Evolutionary conservation across 1,140 invertebrate species (phyloP).

Genomic region (Papilio aristodemus): DNA sequence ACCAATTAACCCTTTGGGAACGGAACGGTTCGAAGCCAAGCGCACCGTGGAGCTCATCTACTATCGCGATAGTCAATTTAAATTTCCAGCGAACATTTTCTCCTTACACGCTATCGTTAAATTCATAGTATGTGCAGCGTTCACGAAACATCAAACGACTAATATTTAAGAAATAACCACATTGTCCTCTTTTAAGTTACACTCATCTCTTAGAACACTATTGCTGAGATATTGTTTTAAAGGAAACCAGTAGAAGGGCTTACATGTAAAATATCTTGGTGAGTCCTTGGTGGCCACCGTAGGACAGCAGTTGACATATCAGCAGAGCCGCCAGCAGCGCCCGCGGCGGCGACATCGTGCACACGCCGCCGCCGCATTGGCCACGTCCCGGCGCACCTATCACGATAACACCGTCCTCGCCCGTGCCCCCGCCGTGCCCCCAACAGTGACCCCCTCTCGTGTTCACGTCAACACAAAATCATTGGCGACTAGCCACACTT

Average conservation of each 20-base stretch:
- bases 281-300: constrained; percentile 76
- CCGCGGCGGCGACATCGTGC: constrained; percentile 75
- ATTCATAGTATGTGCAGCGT: too few species aligned
- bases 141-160: too few species aligned
- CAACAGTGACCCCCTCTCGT: constrained; percentile 1
- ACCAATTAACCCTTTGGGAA: too few species aligned
- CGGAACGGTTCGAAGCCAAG: too few species aligned
- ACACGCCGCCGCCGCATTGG: constrained; percentile 74
- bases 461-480: constrained; percentile 8
- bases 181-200: not conserved
- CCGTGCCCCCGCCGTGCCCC: constrained; percentile 18
- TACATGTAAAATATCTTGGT: constrained; percentile 79
- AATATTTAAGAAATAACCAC: not conserved
- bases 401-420: constrained; percentile 49
- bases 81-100: too few species aligned
- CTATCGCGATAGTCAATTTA: too few species aligned
- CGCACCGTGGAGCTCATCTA: too few species aligned
- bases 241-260: constrained; percentile 37
- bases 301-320: constrained; percentile 73
- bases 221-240: not conserved
- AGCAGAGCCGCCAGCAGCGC: constrained; percentile 74
- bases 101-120: too few species aligned
- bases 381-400: constrained; percentile 63
- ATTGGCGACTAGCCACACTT: constrained; percentile 5
- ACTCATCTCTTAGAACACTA: too few species aligned